Percentiles rank a stretch among this genome's conserved stretches.
Evolutionary conservation across 2,888 invertebrate species (phyloP).

Genomic region (Antitype chi): DNA sequence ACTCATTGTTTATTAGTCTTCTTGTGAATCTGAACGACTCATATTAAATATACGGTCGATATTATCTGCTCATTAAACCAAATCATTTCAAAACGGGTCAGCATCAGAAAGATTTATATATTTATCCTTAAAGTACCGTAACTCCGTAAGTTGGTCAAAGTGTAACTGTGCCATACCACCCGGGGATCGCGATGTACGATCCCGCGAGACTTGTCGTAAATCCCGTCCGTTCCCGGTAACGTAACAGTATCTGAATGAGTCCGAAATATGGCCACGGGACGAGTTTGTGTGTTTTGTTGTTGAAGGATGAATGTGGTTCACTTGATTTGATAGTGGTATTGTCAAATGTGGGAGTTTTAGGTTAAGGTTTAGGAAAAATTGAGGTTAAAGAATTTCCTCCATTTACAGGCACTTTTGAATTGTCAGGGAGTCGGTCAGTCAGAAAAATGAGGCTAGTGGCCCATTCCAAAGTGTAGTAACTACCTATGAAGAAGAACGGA

Average conservation of each 20-base stretch:
- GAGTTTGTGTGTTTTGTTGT: conserved; percentile 26
- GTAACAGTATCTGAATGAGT: conserved; percentile 77
- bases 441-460: too few species aligned
- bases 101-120: conserved; percentile 53
- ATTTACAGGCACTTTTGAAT: too few species aligned
- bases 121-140: conserved; percentile 72
- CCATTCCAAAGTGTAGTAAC: too few species aligned
- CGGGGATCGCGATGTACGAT: conserved; percentile 70
- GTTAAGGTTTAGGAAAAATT: background rate
- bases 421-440: too few species aligned
- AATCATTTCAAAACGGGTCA: conserved; percentile 41
- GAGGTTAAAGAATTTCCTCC: background rate
- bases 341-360: background rate
- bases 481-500: too few species aligned
- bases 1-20: background rate
- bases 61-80: conserved; percentile 42
- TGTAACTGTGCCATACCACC: conserved; percentile 85
- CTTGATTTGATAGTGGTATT: background rate
- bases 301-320: background rate
- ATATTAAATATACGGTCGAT: background rate
- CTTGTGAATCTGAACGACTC: fast-evolving
- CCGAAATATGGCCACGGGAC: conserved; percentile 52
- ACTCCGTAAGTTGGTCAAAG: conserved; percentile 77
- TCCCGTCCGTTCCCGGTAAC: conserved; percentile 75
- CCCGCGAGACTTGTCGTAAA: conserved; percentile 76